phyloP scores from a whole-genome alignment of 1,140 invertebrate species.

The Drosophila sp. region DNA sequence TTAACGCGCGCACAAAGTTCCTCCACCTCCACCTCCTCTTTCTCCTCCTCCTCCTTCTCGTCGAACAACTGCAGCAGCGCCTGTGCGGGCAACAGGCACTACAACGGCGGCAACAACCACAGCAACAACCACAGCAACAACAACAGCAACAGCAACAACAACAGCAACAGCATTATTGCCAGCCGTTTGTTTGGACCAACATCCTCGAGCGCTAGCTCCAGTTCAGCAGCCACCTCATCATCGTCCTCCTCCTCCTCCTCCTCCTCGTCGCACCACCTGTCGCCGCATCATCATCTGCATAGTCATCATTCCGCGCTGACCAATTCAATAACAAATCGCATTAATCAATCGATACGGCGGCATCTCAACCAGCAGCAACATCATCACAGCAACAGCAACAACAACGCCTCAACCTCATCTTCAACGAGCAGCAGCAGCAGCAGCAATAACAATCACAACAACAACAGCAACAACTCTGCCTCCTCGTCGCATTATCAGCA shows the following conservation, averaged over 20 bases:
- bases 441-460: slow-evolving; percentile 33
- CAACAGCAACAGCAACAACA: slow-evolving; percentile 53
- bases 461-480: slow-evolving; percentile 39
- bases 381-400: slow-evolving; percentile 54
- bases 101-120: slow-evolving; percentile 67
- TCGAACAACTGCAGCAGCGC: slow-evolving; percentile 76
- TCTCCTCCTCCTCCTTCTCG: slow-evolving; percentile 54
- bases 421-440: slow-evolving; percentile 26
- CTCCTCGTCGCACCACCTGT: slow-evolving; percentile 27
- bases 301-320: slow-evolving; percentile 80
- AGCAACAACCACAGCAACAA: slow-evolving; percentile 40
- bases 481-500: slow-evolving; percentile 54
- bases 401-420: slow-evolving; percentile 40
- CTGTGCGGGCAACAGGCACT: slow-evolving; percentile 75
- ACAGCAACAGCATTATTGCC: slow-evolving; percentile 72
- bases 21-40: slow-evolving; percentile 46
- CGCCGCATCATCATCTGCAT: slow-evolving; percentile 66
- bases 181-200: slow-evolving; percentile 70
- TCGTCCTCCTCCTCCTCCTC: slow-evolving; percentile 52
- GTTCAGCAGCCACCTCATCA: slow-evolving; percentile 44
- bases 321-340: slow-evolving; percentile 83
- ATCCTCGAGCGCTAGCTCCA: slow-evolving; percentile 50
- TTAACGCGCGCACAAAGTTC: slow-evolving; percentile 79
- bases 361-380: slow-evolving; percentile 81
- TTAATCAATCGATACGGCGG: slow-evolving; percentile 80